Percentiles rank a stretch among this genome's conserved stretches.
Conservation (phyloP, 2,113 vertebrate genomes). For the Petrocephalus zakoni region DNA sequence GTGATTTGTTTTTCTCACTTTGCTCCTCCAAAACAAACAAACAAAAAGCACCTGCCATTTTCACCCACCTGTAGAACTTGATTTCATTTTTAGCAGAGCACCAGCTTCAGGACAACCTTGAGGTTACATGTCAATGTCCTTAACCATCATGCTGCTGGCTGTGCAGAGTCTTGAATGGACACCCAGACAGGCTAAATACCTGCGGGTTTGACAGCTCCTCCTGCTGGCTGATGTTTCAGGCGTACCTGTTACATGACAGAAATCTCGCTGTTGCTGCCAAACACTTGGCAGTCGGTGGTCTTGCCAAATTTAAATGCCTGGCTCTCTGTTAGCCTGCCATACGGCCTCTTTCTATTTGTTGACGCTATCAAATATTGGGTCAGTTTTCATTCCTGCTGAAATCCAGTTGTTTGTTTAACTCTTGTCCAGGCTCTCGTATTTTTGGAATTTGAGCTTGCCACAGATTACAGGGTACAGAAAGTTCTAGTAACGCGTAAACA, state of each 20-base stretch:
- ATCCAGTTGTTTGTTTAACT: slow-evolving; percentile 24
- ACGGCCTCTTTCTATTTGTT: neutral
- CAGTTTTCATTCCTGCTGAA: neutral
- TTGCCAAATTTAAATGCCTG: neutral
- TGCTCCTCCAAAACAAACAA: neutral
- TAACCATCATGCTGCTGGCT: neutral
- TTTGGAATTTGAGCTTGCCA: slow-evolving; percentile 24
- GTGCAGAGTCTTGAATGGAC: neutral
- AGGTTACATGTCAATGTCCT: neutral
- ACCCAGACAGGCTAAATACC: neutral
- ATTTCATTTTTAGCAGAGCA: neutral
- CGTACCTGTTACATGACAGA: neutral
- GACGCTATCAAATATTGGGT: neutral
- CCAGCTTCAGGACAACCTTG: neutral
- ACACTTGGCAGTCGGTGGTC: neutral
- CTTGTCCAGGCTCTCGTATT: slow-evolving; percentile 31
- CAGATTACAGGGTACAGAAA: slow-evolving; percentile 28
- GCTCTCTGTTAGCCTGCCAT: neutral
- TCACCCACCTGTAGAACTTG: neutral
- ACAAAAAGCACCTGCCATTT: neutral
- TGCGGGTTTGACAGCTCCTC: neutral
- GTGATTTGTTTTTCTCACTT: neutral
- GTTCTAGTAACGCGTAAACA: slow-evolving; percentile 29
- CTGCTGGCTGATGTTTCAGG: neutral
- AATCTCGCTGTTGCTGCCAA: neutral